These are phyloP conservation scores for Pogoniulus pusillus DNA, from an alignment of 2,797 vertebrate species.

Conservation along the genomic window DNA sequence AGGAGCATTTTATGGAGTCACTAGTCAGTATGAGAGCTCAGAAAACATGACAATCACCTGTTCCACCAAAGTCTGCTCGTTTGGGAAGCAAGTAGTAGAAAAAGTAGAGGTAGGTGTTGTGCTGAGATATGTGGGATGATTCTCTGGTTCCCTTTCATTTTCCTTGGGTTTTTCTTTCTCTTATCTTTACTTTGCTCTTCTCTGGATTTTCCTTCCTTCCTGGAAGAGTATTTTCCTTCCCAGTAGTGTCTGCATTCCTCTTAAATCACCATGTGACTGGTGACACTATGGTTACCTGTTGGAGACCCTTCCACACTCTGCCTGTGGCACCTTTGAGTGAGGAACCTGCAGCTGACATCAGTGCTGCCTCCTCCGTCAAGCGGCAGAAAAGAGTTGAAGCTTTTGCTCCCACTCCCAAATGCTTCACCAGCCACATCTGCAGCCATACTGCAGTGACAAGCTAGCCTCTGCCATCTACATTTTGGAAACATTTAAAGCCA, in stretches of 20 bases:
- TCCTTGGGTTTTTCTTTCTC: background rate
- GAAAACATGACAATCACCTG: conserved; percentile 99
- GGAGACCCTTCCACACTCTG: background rate
- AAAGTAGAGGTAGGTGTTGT: conserved; percentile 92
- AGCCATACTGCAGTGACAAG: background rate
- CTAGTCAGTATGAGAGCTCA: conserved; percentile 97
- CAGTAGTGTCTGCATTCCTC: background rate
- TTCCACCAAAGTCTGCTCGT: conserved; percentile 99
- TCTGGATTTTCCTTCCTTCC: background rate
- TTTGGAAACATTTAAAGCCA: background rate
- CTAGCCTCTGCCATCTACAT: background rate
- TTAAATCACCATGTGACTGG: background rate
- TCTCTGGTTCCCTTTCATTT: background rate
- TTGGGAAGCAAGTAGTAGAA: conserved; percentile 99
- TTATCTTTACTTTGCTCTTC: background rate
- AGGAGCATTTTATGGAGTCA: conserved; percentile 95
- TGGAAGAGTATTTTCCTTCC: background rate
- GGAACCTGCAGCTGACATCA: background rate
- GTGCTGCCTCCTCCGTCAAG: background rate
- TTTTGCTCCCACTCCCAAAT: background rate
- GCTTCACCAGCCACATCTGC: background rate
- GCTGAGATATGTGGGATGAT: background rate
- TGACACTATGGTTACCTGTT: background rate
- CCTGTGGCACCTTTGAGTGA: background rate
- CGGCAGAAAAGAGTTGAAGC: background rate